phyloP scores from a whole-genome alignment of 2,888 invertebrate genomes.

The Oscheius sp. region DNA sequence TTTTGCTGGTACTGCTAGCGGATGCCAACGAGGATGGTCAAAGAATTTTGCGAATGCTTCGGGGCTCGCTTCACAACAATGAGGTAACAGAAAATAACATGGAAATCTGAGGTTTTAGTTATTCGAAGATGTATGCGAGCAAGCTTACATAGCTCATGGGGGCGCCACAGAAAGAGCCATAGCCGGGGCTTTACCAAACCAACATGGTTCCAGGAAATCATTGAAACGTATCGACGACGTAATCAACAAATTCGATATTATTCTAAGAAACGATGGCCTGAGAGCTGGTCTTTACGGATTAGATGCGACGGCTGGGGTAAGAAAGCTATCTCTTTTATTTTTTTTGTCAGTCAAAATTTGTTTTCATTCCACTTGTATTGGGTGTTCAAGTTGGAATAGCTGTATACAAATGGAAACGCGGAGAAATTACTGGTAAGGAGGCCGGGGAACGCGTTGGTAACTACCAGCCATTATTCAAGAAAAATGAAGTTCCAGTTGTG shows the following conservation, averaged over 20 bases:
- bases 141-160: background rate
- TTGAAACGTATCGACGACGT: background rate
- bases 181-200: background rate
- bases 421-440: conserved; percentile 5
- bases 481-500: background rate
- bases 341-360: background rate
- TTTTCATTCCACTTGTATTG: background rate
- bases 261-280: background rate
- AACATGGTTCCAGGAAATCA: background rate
- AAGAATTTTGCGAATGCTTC: background rate
- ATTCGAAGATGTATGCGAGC: background rate
- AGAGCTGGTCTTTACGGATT: background rate
- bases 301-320: background rate
- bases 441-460: background rate
- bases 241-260: background rate
- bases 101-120: background rate
- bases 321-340: background rate
- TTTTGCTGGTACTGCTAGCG: background rate
- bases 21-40: background rate
- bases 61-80: background rate
- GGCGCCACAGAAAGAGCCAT: background rate
- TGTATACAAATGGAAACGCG: background rate
- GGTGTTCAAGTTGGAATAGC: background rate
- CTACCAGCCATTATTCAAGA: background rate
- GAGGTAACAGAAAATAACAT: background rate